phyloP scores from a whole-genome alignment of 2,113 vertebrate species.

The Cochlearius cochlearius region DNA sequence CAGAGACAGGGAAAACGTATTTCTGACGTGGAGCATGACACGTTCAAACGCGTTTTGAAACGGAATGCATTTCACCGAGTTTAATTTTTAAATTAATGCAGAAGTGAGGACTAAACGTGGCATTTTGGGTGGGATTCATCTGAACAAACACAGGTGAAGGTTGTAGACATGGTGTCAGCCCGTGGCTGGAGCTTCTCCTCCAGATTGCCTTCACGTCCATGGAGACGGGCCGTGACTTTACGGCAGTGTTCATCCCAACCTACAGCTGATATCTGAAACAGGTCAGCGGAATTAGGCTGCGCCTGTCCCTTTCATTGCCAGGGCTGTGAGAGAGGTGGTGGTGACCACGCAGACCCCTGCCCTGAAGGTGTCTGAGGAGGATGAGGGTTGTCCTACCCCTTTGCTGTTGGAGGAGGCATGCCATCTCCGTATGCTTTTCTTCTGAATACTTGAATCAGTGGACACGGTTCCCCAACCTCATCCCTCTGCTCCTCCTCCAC shows the following conservation, averaged over 20 bases:
- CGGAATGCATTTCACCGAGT: neutral
- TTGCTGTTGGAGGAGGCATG: neutral
- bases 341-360: neutral
- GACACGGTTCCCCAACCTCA: neutral
- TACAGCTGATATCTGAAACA: neutral
- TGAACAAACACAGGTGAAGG: neutral
- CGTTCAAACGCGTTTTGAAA: neutral
- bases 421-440: neutral
- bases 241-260: neutral
- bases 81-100: neutral
- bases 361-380: neutral
- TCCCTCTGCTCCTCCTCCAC: neutral
- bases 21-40: neutral
- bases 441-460: neutral
- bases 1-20: neutral
- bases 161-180: neutral
- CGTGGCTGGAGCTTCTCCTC: neutral
- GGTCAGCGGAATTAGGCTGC: neutral
- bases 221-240: neutral
- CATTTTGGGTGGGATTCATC: neutral
- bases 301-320: neutral
- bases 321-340: neutral
- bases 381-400: neutral
- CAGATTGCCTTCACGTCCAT: no score
- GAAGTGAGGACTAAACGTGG: neutral